These are phyloP conservation scores for Monodelphis domestica DNA, from an alignment of 2,797 vertebrate genomes.

Conservation along the genomic window DNA sequence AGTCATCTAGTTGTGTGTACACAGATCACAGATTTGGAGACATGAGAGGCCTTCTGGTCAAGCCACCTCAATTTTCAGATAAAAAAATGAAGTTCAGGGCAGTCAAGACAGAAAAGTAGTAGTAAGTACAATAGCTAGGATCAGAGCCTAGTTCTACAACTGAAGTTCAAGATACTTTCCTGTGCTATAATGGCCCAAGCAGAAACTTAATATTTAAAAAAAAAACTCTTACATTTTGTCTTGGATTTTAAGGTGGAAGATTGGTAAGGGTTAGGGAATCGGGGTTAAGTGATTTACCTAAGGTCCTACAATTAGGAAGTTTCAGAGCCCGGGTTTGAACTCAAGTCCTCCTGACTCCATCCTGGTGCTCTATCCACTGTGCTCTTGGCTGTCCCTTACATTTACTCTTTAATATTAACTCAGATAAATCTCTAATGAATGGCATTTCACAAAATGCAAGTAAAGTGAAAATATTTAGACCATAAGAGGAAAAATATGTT, in stretches of 20 bases:
- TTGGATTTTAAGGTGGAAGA: no score
- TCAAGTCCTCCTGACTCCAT: no score
- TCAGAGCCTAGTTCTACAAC: neutral
- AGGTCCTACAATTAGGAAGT: no score
- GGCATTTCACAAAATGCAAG: neutral
- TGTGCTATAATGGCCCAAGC: neutral
- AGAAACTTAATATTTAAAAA: neutral
- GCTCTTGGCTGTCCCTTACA: no score
- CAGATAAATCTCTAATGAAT: neutral
- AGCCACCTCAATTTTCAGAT: neutral
- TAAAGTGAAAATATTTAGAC: neutral
- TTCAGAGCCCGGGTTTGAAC: no score
- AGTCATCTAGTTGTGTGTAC: neutral
- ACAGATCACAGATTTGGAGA: neutral
- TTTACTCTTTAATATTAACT: neutral
- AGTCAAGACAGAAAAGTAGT: neutral
- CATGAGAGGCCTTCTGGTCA: neutral
- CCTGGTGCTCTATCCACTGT: no score
- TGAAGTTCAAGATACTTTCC: neutral
- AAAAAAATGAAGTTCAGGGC: neutral
- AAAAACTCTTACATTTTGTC: no score
- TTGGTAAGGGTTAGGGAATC: no score
- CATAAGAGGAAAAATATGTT: neutral
- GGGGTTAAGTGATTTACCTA: no score
- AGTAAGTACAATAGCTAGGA: no score